Evolutionary conservation across 2,888 invertebrate species (phyloP).

Genomic region (Polia nebulosa): DNA sequence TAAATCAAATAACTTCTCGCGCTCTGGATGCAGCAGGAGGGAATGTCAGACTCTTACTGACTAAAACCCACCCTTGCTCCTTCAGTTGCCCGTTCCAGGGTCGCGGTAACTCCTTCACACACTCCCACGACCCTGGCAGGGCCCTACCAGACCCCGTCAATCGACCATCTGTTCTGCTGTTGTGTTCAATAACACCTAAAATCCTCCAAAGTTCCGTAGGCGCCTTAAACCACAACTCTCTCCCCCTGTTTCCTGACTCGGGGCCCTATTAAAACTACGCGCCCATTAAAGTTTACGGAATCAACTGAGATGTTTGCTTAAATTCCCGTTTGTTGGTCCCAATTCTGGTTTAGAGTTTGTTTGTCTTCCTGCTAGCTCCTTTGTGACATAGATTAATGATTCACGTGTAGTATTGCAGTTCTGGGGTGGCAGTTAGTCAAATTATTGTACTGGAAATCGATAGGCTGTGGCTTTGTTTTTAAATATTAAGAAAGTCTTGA

Average conservation of each 20-base stretch:
- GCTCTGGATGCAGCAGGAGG: too few species aligned
- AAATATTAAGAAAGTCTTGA: not conserved
- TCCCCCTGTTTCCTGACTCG: not conserved
- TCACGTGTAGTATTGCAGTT: slow-evolving; percentile 36
- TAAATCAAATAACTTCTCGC: too few species aligned
- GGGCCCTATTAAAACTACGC: slow-evolving; percentile 32
- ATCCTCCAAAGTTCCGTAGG: too few species aligned
- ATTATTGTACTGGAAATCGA: slow-evolving; percentile 4
- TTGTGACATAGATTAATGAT: slow-evolving; percentile 54
- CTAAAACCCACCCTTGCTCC: too few species aligned
- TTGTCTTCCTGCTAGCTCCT: slow-evolving; percentile 42
- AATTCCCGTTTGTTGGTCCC: slow-evolving; percentile 41
- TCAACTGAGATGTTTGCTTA: slow-evolving; percentile 28
- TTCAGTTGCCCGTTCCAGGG: too few species aligned
- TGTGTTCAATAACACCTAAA: too few species aligned
- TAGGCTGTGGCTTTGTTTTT: not conserved
- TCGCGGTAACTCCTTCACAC: too few species aligned
- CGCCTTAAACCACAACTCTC: not conserved
- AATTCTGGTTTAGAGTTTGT: slow-evolving; percentile 29
- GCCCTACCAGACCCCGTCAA: too few species aligned
- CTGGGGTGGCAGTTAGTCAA: slow-evolving; percentile 21
- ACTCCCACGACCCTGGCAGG: too few species aligned
- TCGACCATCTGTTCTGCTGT: too few species aligned
- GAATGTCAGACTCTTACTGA: too few species aligned
- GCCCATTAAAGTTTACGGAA: slow-evolving; percentile 43